Base-by-base conservation (phyloP, 2,113 vertebrate species). In the Penelope pileata region DNA sequence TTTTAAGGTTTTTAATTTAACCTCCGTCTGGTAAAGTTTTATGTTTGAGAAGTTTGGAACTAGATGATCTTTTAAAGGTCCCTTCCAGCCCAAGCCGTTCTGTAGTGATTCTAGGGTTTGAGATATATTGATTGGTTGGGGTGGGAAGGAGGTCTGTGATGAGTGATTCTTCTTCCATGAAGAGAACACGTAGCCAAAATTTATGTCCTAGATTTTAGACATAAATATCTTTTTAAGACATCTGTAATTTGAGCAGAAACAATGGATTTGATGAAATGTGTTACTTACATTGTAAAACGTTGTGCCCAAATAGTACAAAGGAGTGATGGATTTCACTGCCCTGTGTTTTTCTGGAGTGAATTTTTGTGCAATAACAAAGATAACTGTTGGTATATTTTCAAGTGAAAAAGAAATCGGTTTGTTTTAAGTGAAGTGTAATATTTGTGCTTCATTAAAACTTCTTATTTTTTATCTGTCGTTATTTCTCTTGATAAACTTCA, bases 121-220 rank as follows among this genome's bases (percentile, higher is more conserved):
- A 43, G 45, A 36, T 84, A 22, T 23, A 64, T 62, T 30, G 77
- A 24, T 78, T 82, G 9, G 26, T 82, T 85, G 38, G 40, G 10
- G 24, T 32, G 50, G n/a, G 70, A 56, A 48, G 36, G n/a, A 56
- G 30, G 26, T 53, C 4, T 69, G n/a, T 76, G 10, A 9, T 66
- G 22, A 10, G 3, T 62, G 10, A 19, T 43, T 79, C 93, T 64
- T 60, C 7, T 67, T 45, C 29, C 26, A 6, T 40, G 24, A 48
- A 29, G 34, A 27, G 42, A 45, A 21, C 2, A 36, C 34, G 34
- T 17, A 4, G 18, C 69, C 0, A 0, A 51, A 1, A 59, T 45
- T 77, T 40, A 43, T 63, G 4, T 24, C 19, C 43, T 76, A 27
- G 12, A 50, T 83, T 84, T 90, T 16, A 68, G 80, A 50, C 18